Evolutionary conservation across 2,113 vertebrate species (phyloP).

Genomic region (Oxyura jamaicensis): DNA sequence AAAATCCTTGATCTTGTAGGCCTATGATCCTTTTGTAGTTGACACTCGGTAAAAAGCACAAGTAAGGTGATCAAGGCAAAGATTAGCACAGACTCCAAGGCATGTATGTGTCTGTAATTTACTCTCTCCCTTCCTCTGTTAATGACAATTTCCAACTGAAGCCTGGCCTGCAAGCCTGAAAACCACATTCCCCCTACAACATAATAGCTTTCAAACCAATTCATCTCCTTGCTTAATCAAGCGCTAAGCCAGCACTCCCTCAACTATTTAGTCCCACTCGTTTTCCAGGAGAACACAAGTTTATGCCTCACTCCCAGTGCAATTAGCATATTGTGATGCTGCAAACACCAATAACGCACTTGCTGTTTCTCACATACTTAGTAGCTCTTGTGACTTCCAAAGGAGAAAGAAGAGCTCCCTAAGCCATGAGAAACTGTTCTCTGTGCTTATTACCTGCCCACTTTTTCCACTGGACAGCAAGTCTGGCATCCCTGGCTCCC

Average conservation of each 20-base stretch:
- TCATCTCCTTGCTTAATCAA: slow-evolving; percentile 8
- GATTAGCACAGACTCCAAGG: not conserved
- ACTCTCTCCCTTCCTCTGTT: not conserved
- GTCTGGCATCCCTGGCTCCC: not conserved
- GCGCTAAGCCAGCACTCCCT: not conserved
- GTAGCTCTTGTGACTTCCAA: not conserved
- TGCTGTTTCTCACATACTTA: not conserved
- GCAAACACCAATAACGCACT: not conserved
- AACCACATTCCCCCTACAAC: not conserved
- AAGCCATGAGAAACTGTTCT: not conserved
- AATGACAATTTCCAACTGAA: not conserved
- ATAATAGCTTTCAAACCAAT: not conserved
- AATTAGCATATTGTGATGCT: not conserved
- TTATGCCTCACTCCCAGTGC: not conserved
- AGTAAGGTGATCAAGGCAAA: not conserved
- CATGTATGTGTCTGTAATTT: not conserved
- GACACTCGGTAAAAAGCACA: not conserved
- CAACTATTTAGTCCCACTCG: not conserved
- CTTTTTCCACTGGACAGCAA: not conserved
- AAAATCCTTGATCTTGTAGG: not conserved
- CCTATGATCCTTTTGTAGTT: not conserved
- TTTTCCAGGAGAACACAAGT: not conserved
- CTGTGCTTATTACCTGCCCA: not conserved
- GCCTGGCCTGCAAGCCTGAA: not conserved
- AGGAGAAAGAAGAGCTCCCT: not conserved